Evolutionary conservation across 2,113 vertebrate species (phyloP).

Genomic region (Chaetodon trifascialis): DNA sequence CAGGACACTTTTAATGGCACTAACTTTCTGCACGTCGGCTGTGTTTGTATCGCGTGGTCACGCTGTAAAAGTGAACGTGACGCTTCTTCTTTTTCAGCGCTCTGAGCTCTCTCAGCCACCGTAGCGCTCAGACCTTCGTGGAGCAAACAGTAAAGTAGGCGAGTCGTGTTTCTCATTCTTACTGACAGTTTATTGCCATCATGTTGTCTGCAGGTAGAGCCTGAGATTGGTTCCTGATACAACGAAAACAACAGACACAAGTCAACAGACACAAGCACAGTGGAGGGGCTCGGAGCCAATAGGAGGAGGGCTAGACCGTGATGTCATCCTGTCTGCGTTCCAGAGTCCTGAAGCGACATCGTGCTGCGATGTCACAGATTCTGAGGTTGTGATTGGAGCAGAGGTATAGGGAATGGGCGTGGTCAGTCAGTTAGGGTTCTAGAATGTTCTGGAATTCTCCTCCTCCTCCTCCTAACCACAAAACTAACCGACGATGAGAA

Average conservation of each 20-base stretch:
- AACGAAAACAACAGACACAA: constrained; percentile 54
- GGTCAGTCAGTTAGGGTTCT: not conserved
- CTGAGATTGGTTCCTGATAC: constrained; percentile 72
- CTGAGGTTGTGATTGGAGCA: constrained; percentile 24
- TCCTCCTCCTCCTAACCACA: constrained; percentile 11
- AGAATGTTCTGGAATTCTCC: constrained; percentile 32
- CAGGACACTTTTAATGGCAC: too few relatives aligned
- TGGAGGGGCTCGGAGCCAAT: constrained; percentile 42
- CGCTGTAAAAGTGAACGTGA: not conserved
- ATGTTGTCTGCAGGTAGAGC: constrained; percentile 66
- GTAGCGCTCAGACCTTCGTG: not conserved
- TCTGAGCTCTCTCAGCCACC: too few relatives aligned
- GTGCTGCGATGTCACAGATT: constrained; percentile 28
- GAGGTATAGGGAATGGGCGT: constrained; percentile 24
- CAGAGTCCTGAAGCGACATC: not conserved
- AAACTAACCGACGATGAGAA: constrained; percentile 17
- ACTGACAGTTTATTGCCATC: constrained; percentile 70
- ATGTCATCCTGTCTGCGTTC: constrained; percentile 38
- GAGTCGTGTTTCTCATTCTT: constrained; percentile 8
- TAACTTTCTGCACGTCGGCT: too few relatives aligned
- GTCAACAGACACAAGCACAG: constrained; percentile 14
- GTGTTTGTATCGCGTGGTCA: not conserved
- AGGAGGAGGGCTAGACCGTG: constrained; percentile 30
- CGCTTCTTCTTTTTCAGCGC: too few relatives aligned
- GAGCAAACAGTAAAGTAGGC: not conserved